Conservation (phyloP, 2,888 invertebrate genomes). For the Athalia cordata region DNA sequence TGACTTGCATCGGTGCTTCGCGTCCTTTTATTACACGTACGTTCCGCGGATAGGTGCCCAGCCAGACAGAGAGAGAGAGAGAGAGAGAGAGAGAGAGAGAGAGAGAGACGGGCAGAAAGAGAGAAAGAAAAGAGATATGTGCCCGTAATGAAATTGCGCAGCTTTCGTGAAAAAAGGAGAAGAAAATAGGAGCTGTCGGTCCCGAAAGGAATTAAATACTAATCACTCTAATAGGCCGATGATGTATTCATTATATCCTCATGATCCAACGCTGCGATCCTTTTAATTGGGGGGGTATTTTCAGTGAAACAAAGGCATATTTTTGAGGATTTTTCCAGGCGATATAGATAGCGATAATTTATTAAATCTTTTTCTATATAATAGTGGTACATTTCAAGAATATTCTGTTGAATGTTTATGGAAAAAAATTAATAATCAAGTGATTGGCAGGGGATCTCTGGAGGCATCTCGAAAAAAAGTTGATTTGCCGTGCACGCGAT, state of each 20-base stretch:
- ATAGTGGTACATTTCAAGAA: background rate
- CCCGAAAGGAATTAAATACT: background rate
- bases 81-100: too few species aligned
- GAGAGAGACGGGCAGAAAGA: too few species aligned
- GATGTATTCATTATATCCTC: background rate
- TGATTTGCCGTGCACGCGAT: constrained; percentile 42
- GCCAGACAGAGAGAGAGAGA: too few species aligned
- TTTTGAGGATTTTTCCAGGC: background rate
- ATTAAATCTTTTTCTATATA: too few species aligned
- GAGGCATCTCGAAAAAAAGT: constrained; percentile 46
- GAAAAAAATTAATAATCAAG: constrained; percentile 42
- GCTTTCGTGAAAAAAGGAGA: background rate
- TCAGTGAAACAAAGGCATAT: background rate
- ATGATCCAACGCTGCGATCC: background rate
- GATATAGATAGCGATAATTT: too few species aligned
- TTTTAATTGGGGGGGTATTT: too few species aligned
- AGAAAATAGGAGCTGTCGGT: background rate
- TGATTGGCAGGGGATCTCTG: constrained; percentile 45
- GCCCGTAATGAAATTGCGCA: background rate
- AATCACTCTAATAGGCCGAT: background rate
- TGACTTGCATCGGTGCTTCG: too few species aligned
- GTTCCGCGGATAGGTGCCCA: too few species aligned
- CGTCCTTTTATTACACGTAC: too few species aligned
- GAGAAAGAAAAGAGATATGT: background rate
- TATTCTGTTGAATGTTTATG: constrained; percentile 15